Evolutionary conservation across 2,888 invertebrate species (phyloP).

Genomic region (Opisthograptis luteolata): DNA sequence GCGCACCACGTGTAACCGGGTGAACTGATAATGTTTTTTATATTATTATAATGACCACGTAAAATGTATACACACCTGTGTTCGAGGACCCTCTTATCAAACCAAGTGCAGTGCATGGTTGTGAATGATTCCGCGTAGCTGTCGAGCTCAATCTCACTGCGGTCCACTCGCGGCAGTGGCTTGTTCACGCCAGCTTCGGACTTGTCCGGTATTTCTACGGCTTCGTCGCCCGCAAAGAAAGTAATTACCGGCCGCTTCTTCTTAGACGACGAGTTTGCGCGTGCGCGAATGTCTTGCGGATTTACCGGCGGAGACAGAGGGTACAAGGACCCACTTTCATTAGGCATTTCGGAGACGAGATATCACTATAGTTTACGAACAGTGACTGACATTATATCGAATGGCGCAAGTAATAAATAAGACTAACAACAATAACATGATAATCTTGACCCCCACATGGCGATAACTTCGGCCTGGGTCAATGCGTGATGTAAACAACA

Average conservation of each 20-base stretch:
- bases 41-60: conserved; percentile 1
- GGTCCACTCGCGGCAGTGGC: conserved; percentile 65
- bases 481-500: conserved; percentile 67
- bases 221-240: conserved; percentile 70
- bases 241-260: conserved; percentile 69
- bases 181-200: conserved; percentile 69
- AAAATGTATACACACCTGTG: conserved; percentile 82
- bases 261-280: conserved; percentile 82
- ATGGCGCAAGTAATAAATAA: conserved; percentile 49
- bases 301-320: conserved; percentile 78
- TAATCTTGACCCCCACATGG: conserved; percentile 61
- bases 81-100: conserved; percentile 82
- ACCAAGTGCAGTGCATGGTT: conserved; percentile 77
- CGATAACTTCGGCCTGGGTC: conserved; percentile 69
- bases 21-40: background rate
- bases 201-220: conserved; percentile 77
- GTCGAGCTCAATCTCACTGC: conserved; percentile 81
- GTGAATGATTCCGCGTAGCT: conserved; percentile 81
- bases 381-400: conserved; percentile 46
- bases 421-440: conserved; percentile 45
- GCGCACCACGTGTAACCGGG: background rate
- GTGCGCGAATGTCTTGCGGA: conserved; percentile 82
- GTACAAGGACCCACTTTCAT: conserved; percentile 84
- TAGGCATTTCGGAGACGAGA: conserved; percentile 76
- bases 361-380: conserved; percentile 38